Percentiles rank a stretch among this genome's conserved stretches.
These are phyloP conservation scores for Drosophila recens DNA, from an alignment of 2,888 invertebrate genomes.

Conservation along the genomic window DNA sequence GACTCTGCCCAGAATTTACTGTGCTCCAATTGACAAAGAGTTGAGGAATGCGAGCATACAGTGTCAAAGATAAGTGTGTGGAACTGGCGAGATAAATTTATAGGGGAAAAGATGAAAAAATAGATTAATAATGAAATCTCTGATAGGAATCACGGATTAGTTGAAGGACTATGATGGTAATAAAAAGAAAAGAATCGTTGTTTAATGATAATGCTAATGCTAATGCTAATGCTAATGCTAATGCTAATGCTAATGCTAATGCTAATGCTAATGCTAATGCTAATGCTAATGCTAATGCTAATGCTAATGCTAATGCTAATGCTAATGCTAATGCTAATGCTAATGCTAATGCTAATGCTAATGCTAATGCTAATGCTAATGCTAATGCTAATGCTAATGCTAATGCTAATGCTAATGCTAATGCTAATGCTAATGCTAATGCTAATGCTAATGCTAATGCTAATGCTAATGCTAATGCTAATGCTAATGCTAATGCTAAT, in stretches of 20 bases:
- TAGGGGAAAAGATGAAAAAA: neutral
- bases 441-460: neutral
- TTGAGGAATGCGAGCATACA: slow-evolving; percentile 19
- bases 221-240: slow-evolving; percentile 2
- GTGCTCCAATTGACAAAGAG: slow-evolving; percentile 50
- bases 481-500: neutral
- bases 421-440: neutral
- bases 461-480: slow-evolving; percentile 1
- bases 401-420: neutral
- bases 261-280: neutral
- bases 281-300: neutral
- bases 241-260: neutral
- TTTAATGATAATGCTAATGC: neutral
- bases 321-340: neutral
- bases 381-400: neutral
- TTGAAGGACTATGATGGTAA: neutral
- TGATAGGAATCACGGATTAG: neutral
- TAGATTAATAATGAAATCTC: neutral
- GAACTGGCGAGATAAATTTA: neutral
- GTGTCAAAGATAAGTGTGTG: slow-evolving; percentile 24
- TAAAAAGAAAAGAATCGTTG: neutral
- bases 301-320: neutral
- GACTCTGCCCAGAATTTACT: slow-evolving; percentile 38
- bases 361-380: slow-evolving; percentile 1
- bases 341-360: neutral